Base-by-base conservation (phyloP, 1,140 invertebrate species). In the Manduca sexta region DNA sequence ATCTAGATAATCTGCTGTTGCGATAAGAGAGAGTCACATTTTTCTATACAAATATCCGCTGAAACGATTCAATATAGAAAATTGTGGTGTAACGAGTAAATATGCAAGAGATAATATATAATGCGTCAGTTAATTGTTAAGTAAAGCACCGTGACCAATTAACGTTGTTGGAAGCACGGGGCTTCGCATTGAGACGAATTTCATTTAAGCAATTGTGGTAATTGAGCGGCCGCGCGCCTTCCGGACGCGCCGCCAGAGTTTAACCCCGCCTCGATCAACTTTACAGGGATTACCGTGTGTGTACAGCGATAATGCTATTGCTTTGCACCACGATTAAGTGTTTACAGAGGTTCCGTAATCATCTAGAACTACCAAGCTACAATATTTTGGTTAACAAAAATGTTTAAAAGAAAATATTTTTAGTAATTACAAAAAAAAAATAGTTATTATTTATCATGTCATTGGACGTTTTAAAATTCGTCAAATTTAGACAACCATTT, bases 201-300 rank as follows among this genome's bases (percentile, higher is more conserved):
- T 82, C 76, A 82, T 84, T 84, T 72, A 63, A 77, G 71, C 79
- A 84, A 83, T 84, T 83, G 79, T 66, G 44, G 74, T 84, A 84
- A 84, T 84, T 84, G 78, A 60, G 55, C 57, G 64, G 64, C 68
- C 62, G 54, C 48, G 61, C 66, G 66, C 59, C 74, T 83, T 84
- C 81, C 81, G 81, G 73, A 79, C 57, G 62, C 45, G 31, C 17
- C 29, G 49, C 45, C 64, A 50, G 67, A n/a, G n/a, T n/a, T n/a
- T 26, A 3, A 26, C 21, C 48, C 64, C 52, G 64, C 69, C 69
- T 21, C 67, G 69, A 69, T 76, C 66, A 26, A 8, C 67, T 53
- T n/a, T 26, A 26, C 21, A 5, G 4, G 21, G 21, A 26, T 26
- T 26, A 26, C 8, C 21, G 21, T 31, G 35, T 46, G 39, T 12